These are phyloP conservation scores for Isichthys henryi DNA, from an alignment of 2,113 vertebrate species.

Conservation along the genomic window DNA sequence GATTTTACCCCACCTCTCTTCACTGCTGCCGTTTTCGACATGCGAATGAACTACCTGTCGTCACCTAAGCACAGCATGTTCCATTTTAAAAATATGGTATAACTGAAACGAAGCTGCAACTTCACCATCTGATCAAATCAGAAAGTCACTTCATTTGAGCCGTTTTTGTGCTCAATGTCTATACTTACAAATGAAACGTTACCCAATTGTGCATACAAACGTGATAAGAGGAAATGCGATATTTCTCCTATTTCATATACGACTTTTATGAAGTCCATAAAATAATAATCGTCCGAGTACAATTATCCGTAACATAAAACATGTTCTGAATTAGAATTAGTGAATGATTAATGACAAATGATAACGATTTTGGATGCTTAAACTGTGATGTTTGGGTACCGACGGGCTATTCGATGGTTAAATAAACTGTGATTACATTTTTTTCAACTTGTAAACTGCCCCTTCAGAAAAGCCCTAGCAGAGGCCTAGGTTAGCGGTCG, in stretches of 20 bases:
- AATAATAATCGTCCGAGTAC: neutral
- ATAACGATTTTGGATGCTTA: neutral
- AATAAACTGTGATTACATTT: neutral
- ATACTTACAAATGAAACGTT: neutral
- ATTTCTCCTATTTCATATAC: neutral
- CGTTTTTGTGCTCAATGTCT: neutral
- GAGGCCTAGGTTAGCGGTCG: neutral
- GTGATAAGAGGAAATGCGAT: neutral
- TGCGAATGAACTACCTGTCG: neutral
- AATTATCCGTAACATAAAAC: neutral
- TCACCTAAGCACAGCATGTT: neutral
- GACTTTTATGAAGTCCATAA: neutral
- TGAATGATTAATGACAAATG: neutral
- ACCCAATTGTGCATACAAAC: neutral
- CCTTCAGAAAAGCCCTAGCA: neutral
- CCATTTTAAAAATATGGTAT: neutral
- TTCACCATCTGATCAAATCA: neutral
- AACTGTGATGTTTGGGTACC: neutral
- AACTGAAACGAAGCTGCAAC: neutral
- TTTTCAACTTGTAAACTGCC: neutral
- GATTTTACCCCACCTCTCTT: neutral
- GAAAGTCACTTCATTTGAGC: neutral
- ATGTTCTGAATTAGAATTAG: neutral
- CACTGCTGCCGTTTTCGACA: neutral
- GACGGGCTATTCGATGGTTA: neutral